Percentiles rank a stretch among this genome's conserved stretches.
These are phyloP conservation scores for Clupea harengus DNA, from an alignment of 2,113 vertebrate species.

Conservation along the genomic window DNA sequence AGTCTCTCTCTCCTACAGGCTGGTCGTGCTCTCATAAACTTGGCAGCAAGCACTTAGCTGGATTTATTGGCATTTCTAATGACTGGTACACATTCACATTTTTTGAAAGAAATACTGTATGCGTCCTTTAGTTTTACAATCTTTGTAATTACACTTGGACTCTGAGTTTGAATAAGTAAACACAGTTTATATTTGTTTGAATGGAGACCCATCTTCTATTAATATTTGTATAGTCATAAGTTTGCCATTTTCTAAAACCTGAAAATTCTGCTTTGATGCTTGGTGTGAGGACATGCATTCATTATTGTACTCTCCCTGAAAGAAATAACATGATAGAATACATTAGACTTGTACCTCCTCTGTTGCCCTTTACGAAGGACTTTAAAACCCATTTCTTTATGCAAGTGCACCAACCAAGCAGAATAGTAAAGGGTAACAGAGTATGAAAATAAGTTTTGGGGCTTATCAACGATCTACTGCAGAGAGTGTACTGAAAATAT, in stretches of 20 bases:
- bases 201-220: background rate
- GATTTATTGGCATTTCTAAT: background rate
- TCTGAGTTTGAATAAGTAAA: background rate
- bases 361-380: background rate
- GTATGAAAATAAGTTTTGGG: background rate
- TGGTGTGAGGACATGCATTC: background rate
- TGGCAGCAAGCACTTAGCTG: background rate
- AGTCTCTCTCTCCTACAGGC: conserved; percentile 2
- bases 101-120: background rate
- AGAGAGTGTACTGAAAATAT: background rate
- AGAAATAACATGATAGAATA: background rate
- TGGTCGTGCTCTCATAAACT: background rate
- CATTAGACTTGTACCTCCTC: background rate
- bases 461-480: background rate
- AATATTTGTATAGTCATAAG: background rate
- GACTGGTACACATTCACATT: background rate
- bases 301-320: background rate
- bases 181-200: background rate
- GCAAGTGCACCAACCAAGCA: background rate
- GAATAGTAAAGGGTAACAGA: background rate
- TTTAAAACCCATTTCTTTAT: background rate
- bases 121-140: background rate
- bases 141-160: background rate
- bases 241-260: background rate
- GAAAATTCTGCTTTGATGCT: background rate